A percentile compares a stretch with the other conserved stretches of the same genome.
Conservation (phyloP, 2,113 vertebrate genomes). For the Trichomycterus rosablanca region DNA sequence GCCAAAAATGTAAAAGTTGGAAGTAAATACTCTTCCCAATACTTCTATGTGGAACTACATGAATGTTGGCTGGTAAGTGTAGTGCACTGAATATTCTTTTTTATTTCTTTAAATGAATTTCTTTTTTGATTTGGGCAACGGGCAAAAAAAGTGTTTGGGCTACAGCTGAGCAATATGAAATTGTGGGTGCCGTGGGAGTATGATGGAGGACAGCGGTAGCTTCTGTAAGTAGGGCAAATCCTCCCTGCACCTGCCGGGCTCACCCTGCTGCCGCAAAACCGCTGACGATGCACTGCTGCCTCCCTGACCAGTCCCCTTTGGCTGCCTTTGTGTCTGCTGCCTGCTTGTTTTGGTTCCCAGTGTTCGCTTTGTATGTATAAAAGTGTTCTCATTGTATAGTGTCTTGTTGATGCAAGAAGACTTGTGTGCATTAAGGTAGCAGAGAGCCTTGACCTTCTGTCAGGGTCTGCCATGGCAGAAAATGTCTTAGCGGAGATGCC, state of each 20-base stretch:
- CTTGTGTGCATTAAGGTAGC: no score
- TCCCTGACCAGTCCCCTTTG: slow-evolving; percentile 15
- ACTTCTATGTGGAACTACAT: no score
- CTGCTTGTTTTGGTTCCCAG: slow-evolving; percentile 5
- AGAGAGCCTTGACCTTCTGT: no score
- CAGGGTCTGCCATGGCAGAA: no score
- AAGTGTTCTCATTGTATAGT: no score
- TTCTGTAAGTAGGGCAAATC: slow-evolving; percentile 51
- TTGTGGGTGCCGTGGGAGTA: slow-evolving; percentile 30
- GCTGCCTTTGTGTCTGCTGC: slow-evolving; percentile 8
- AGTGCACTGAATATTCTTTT: no score
- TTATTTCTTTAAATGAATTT: not conserved
- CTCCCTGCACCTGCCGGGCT: slow-evolving; percentile 43
- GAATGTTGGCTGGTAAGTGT: no score
- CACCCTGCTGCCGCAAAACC: slow-evolving; percentile 36
- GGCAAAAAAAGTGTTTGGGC: slow-evolving; percentile 39
- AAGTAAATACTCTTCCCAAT: no score
- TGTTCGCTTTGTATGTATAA: slow-evolving; percentile 11
- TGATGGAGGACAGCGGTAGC: slow-evolving; percentile 42
- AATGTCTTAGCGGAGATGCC: no score
- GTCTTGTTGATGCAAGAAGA: no score
- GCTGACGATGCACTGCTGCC: slow-evolving; percentile 44
- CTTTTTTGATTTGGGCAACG: slow-evolving; percentile 28
- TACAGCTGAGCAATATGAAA: slow-evolving; percentile 22
- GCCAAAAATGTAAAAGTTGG: no score